Evolutionary conservation across 23 tunicate species (phyloP).

Genomic region (Aplidium turbinatum): DNA sequence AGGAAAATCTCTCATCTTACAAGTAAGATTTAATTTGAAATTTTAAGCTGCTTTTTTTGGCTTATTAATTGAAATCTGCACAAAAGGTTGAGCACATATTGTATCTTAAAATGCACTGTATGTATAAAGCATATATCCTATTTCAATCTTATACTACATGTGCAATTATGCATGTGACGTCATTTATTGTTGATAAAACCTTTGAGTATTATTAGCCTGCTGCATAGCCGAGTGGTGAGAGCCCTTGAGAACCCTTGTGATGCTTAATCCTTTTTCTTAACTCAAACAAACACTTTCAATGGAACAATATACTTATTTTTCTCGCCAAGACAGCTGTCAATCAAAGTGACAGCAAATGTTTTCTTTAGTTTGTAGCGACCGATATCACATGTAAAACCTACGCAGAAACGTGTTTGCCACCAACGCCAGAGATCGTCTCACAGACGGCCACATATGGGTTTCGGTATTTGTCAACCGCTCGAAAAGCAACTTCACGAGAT

Average conservation of each 20-base stretch:
- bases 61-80: not conserved
- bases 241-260: too few species aligned
- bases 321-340: not conserved
- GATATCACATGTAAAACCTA: not conserved
- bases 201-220: too few species aligned
- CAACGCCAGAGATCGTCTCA: slow-evolving; percentile 30
- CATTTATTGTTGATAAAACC: too few species aligned
- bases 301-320: not conserved
- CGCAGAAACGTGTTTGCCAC: slow-evolving; percentile 29
- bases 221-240: too few species aligned
- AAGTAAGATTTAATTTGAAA: slow-evolving; percentile 20
- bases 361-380: not conserved
- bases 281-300: not conserved
- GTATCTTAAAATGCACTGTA: not conserved
- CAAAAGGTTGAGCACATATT: not conserved
- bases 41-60: not conserved
- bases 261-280: not conserved
- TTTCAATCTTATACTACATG: too few species aligned
- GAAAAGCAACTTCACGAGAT: slow-evolving; percentile 48
- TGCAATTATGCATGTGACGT: too few species aligned
- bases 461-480: slow-evolving; percentile 41
- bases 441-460: slow-evolving; percentile 34
- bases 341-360: not conserved
- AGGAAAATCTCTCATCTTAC: slow-evolving; percentile 43
- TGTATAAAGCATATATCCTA: too few species aligned